These are phyloP conservation scores for Phyllopteryx taeniolatus DNA, from an alignment of 2,113 vertebrate genomes.

Conservation along the genomic window DNA sequence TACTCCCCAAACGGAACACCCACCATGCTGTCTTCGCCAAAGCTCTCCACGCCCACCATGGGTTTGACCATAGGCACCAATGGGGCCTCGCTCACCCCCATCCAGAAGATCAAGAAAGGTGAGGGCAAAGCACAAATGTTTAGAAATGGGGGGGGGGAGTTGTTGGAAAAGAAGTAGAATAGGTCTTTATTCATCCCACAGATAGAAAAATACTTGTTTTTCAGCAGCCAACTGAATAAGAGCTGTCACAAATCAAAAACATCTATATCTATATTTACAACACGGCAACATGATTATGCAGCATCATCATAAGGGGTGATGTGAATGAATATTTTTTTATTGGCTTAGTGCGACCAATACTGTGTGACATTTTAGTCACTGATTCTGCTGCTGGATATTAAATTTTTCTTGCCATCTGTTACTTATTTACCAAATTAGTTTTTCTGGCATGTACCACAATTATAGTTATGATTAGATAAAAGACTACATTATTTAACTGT, in stretches of 20 bases:
- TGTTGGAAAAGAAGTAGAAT: neutral
- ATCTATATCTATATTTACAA: neutral
- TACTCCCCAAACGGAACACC: constrained; percentile 89
- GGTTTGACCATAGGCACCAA: constrained; percentile 81
- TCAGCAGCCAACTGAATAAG: neutral
- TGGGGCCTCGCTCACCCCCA: constrained; percentile 74
- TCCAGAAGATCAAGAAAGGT: constrained; percentile 96
- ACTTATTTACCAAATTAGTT: too few relatives aligned
- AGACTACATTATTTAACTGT: too few relatives aligned
- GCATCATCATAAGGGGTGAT: too few relatives aligned
- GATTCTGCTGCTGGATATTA: too few relatives aligned
- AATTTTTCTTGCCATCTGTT: too few relatives aligned
- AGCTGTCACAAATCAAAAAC: neutral
- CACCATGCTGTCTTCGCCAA: constrained; percentile 86
- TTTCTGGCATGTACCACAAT: too few relatives aligned
- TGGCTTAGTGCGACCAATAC: too few relatives aligned
- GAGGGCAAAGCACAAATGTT: neutral
- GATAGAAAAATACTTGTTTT: neutral
- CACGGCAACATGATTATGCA: neutral
- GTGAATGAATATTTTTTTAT: too few relatives aligned
- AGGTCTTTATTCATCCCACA: neutral
- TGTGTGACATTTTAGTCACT: too few relatives aligned
- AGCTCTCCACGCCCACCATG: constrained; percentile 77
- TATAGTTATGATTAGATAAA: too few relatives aligned
- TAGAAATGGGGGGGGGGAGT: neutral